Conservation (phyloP, 2,113 vertebrate genomes). For the Colius striatus region DNA sequence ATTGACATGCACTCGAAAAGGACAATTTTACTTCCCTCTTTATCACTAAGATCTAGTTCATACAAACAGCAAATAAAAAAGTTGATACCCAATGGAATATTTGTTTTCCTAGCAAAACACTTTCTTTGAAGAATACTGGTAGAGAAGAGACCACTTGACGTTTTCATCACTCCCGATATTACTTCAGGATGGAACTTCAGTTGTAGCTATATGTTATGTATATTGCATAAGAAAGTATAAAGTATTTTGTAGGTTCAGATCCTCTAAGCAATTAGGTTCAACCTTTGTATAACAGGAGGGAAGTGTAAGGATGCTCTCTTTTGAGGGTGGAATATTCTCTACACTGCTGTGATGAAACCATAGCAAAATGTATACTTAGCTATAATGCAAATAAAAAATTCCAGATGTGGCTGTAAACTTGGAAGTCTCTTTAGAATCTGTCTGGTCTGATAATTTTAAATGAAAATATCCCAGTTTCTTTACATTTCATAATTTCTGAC, state of each 20-base stretch:
- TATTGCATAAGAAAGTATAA: background rate
- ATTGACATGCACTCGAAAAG: too few species aligned
- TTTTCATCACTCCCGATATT: background rate
- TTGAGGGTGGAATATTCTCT: background rate
- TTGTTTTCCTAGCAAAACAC: background rate
- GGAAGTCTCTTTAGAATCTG: background rate
- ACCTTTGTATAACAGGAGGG: background rate
- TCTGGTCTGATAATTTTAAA: background rate
- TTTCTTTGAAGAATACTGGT: background rate
- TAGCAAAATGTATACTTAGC: background rate
- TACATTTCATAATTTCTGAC: background rate
- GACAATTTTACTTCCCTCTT: background rate
- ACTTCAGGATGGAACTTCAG: background rate
- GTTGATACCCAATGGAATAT: background rate
- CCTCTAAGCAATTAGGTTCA: background rate
- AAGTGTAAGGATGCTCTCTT: background rate
- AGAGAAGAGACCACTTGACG: background rate
- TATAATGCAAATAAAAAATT: background rate
- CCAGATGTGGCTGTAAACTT: background rate
- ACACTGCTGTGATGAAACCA: background rate
- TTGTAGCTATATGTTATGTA: background rate
- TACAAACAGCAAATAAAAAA: background rate
- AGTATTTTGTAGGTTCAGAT: background rate
- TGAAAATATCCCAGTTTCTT: background rate
- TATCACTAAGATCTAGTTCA: background rate